Evolutionary conservation across 2,797 vertebrate genomes (phyloP).

Genomic region (Lepilemur ruficaudatus): DNA sequence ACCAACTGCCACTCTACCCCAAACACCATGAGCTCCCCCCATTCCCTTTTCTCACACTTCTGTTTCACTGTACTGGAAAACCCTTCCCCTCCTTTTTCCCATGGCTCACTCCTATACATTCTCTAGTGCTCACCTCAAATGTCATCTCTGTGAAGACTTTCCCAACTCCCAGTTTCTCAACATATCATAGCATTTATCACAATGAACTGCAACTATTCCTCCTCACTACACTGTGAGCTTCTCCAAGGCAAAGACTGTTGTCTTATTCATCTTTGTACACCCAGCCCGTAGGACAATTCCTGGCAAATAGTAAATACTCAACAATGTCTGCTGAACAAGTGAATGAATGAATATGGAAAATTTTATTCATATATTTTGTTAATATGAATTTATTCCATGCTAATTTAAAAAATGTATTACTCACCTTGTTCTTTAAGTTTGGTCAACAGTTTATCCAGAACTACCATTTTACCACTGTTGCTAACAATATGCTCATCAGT

Average conservation of each 20-base stretch:
- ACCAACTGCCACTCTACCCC: neutral
- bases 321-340: neutral
- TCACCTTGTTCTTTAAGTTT: conserved; percentile 89
- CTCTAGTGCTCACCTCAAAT: conserved; percentile 16
- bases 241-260: conserved; percentile 5
- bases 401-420: conserved; percentile 33
- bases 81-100: neutral
- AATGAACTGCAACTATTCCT: conserved; percentile 10
- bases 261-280: neutral
- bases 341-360: conserved; percentile 31
- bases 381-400: conserved; percentile 33
- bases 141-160: neutral
- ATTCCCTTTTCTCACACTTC: neutral
- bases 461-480: conserved; percentile 90
- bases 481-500: conserved; percentile 89
- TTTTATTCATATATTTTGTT: neutral
- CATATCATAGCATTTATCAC: neutral
- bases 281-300: neutral
- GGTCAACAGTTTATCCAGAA: conserved; percentile 87
- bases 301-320: conserved; percentile 32
- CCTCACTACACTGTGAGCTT: conserved; percentile 42
- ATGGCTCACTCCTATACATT: neutral
- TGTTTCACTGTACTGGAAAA: conserved; percentile 13
- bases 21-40: neutral
- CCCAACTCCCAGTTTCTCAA: conserved; percentile 22